Percentiles rank a stretch among this genome's conserved stretches.
Conservation (phyloP, 92 coral and sea anemone species). For the Epizoanthus ramosus region DNA sequence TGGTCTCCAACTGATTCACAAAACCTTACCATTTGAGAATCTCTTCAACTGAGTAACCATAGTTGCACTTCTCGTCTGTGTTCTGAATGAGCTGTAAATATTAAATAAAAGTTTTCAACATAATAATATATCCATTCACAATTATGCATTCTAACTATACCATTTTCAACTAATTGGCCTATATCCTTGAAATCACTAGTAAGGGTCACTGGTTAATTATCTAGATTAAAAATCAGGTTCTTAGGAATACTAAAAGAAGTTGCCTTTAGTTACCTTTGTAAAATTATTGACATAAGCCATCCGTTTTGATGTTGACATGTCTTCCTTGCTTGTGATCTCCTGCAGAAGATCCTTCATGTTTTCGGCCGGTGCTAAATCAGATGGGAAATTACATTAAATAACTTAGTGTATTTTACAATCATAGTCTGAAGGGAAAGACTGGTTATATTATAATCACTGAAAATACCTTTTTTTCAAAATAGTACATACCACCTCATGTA, state of each 20-base stretch:
- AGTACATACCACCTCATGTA: too few species aligned
- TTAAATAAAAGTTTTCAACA: background rate
- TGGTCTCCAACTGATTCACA: background rate
- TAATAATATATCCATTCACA: too few species aligned
- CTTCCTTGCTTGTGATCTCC: conserved; percentile 87
- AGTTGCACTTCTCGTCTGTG: conserved; percentile 74
- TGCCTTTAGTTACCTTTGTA: conserved; percentile 82
- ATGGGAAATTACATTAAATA: too few species aligned
- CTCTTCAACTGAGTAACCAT: conserved; percentile 90
- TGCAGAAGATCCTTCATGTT: conserved; percentile 87
- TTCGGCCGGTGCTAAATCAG: conserved; percentile 97
- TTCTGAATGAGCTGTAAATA: conserved; percentile 79
- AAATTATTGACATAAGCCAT: conserved; percentile 97
- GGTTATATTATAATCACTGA: too few species aligned
- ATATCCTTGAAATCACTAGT: too few species aligned
- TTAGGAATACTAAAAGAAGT: background rate
- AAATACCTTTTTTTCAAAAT: too few species aligned
- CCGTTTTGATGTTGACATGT: conserved; percentile 74
- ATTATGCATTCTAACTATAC: too few species aligned
- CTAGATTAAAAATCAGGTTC: background rate
- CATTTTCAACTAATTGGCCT: too few species aligned
- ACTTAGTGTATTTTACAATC: too few species aligned
- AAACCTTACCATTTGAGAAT: conserved; percentile 77
- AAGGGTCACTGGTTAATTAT: background rate
- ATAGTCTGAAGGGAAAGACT: too few species aligned